phyloP scores from a whole-genome alignment of 2,888 invertebrate genomes.

The Lycocerus yunnanus region DNA sequence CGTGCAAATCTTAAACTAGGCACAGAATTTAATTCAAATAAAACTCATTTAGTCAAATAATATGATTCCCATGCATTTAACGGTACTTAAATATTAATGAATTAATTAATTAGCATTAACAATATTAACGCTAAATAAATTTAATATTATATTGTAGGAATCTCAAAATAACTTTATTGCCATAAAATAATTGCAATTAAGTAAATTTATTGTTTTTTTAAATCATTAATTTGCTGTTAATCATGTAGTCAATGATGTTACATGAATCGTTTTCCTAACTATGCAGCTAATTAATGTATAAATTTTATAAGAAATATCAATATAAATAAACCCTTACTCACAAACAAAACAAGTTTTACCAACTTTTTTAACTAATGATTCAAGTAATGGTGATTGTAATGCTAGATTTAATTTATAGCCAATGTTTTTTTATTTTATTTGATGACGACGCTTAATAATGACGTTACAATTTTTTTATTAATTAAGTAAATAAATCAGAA shows the following conservation, averaged over 20 bases:
- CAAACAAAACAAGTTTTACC: background rate
- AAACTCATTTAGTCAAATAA: background rate
- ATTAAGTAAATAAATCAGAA: background rate
- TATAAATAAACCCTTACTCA: background rate
- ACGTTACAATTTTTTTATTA: background rate
- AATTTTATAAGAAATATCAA: background rate
- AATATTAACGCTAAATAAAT: background rate
- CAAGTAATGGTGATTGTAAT: background rate
- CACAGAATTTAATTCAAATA: background rate
- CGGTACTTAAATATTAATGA: background rate
- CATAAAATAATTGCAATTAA: background rate
- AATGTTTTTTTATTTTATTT: background rate
- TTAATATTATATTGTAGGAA: background rate
- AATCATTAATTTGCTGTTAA: background rate
- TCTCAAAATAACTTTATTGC: background rate
- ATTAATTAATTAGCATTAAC: background rate
- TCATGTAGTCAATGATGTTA: background rate
- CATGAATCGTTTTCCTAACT: background rate
- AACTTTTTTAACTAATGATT: background rate
- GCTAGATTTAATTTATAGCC: background rate
- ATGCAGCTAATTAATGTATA: background rate
- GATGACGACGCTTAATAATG: background rate
- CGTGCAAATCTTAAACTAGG: too few species aligned
- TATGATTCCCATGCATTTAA: background rate
- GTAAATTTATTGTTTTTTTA: background rate